These are phyloP conservation scores for Xiphophorus couchianus DNA, from an alignment of 2,113 vertebrate genomes.

Conservation along the genomic window DNA sequence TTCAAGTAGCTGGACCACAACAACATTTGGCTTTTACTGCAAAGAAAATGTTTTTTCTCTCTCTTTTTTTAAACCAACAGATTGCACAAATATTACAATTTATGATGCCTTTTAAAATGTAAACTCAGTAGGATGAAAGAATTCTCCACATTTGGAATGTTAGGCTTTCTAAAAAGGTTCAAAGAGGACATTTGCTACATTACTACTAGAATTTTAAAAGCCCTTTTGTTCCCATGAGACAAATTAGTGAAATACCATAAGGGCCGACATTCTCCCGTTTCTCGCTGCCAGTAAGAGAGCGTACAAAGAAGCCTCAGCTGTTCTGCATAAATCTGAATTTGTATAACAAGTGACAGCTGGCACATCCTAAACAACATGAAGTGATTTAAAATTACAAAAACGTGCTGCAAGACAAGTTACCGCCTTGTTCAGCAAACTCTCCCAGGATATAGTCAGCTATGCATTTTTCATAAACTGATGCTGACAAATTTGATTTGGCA, in stretches of 20 bases:
- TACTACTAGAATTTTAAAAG: conserved; percentile 24
- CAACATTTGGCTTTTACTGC: no score
- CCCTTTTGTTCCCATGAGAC: conserved; percentile 10
- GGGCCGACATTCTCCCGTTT: background rate
- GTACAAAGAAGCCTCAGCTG: background rate
- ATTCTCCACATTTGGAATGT: background rate
- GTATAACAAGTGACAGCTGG: conserved; percentile 11
- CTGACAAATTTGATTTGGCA: background rate
- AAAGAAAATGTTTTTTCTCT: no score
- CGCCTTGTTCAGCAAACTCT: background rate
- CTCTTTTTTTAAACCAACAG: background rate
- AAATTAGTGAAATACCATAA: conserved; percentile 19
- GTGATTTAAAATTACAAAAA: conserved; percentile 3
- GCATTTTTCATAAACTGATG: background rate
- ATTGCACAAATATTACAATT: background rate
- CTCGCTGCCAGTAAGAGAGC: background rate
- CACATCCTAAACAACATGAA: background rate
- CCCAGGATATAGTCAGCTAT: background rate
- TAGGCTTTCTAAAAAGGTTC: background rate
- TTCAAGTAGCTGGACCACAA: background rate
- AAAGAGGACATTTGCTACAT: conserved; percentile 6
- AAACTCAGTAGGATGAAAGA: background rate
- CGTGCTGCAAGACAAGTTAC: background rate
- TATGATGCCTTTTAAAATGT: background rate
- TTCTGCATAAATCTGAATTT: background rate